A percentile compares a stretch with the other conserved stretches of the same genome.
Conservation (phyloP, 2,797 vertebrate genomes). For the Pipistrellus pipistrellus region DNA sequence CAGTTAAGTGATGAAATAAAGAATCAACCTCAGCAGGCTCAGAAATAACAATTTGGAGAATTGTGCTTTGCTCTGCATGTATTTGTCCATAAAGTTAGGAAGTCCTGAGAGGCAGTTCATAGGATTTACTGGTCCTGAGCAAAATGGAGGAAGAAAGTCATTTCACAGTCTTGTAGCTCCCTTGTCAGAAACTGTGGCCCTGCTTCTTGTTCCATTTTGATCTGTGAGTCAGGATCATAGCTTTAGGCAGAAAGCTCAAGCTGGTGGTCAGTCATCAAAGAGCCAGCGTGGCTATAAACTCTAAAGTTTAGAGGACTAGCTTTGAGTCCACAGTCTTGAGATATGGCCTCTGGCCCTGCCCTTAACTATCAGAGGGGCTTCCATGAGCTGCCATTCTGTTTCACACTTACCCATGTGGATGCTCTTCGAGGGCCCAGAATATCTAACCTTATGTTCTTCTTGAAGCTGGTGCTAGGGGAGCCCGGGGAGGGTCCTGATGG, state of each 20-base stretch:
- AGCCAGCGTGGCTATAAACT: not conserved
- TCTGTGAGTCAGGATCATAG: constrained; percentile 2
- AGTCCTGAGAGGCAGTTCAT: not conserved
- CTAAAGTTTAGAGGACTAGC: not conserved
- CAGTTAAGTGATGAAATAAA: constrained; percentile 77
- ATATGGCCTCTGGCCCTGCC: not conserved
- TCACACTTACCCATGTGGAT: not conserved
- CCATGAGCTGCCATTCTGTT: not conserved
- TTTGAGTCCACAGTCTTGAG: not conserved
- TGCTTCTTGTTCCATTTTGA: not conserved
- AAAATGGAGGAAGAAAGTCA: constrained; percentile 43
- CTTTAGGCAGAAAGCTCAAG: not conserved
- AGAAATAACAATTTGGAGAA: constrained; percentile 55
- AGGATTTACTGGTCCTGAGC: not conserved
- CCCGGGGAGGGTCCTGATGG: not conserved
- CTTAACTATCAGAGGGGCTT: not conserved
- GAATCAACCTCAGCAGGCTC: constrained; percentile 59
- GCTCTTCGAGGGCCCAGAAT: not conserved
- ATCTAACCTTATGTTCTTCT: not conserved
- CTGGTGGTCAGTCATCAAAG: not conserved
- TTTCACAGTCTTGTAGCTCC: not conserved
- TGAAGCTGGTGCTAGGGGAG: not conserved
- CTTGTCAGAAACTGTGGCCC: not conserved
- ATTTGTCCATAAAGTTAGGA: constrained; percentile 41
- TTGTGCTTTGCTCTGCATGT: constrained; percentile 15